phyloP scores from a whole-genome alignment of 2,797 vertebrate species.

The Clarias pachynema region DNA sequence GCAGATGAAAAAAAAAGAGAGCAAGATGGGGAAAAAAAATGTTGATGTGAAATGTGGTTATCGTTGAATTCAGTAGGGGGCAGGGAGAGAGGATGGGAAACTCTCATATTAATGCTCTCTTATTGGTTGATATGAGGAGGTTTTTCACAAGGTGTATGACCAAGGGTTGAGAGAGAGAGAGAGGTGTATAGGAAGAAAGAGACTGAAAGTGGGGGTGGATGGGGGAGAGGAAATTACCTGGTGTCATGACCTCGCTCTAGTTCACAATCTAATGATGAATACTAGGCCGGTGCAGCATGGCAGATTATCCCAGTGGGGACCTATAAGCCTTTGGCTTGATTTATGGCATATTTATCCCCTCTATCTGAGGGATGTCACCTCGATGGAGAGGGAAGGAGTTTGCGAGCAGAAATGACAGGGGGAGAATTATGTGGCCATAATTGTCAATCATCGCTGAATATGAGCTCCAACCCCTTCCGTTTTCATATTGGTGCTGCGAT shows the following conservation, averaged over 20 bases:
- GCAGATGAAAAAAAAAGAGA: constrained; percentile 68
- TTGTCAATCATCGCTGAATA: constrained; percentile 88
- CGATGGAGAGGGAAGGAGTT: constrained; percentile 68
- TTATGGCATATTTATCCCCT: constrained; percentile 90
- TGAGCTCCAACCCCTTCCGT: constrained; percentile 79
- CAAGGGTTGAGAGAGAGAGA: constrained; percentile 60
- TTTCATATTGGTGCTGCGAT: constrained; percentile 84
- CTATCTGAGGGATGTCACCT: constrained; percentile 86
- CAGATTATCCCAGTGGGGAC: constrained; percentile 83
- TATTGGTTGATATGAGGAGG: constrained; percentile 76
- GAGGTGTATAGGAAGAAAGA: neutral
- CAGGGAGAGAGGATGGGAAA: constrained; percentile 54
- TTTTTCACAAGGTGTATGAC: constrained; percentile 72
- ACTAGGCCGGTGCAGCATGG: constrained; percentile 78
- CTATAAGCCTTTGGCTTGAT: constrained; percentile 80
- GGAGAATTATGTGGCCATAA: constrained; percentile 90
- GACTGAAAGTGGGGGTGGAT: constrained; percentile 12
- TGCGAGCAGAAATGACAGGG: constrained; percentile 63
- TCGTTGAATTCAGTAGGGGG: constrained; percentile 74
- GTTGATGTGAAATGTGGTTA: constrained; percentile 93
- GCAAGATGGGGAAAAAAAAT: constrained; percentile 69
- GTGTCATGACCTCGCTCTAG: constrained; percentile 62
- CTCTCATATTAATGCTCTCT: constrained; percentile 74
- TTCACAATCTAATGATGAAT: constrained; percentile 85
- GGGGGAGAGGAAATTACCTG: constrained; percentile 61